phyloP scores from a whole-genome alignment of 92 coral and sea anemone species.

The Muricea muricata region DNA sequence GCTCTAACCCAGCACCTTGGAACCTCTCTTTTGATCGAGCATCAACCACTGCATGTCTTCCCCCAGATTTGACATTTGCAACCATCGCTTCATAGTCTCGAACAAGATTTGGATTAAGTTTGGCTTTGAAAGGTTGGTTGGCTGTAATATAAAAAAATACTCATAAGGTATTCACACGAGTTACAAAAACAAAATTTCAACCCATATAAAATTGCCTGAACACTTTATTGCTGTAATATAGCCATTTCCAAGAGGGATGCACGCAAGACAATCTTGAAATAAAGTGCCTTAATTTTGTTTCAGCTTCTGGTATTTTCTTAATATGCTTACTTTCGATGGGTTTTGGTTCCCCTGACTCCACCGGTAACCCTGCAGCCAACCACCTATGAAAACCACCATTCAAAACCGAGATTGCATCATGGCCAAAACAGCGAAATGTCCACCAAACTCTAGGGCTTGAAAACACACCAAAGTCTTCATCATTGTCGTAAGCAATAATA shows the following conservation, averaged over 20 bases:
- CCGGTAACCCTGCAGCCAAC: conserved; percentile 76
- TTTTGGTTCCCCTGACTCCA: conserved; percentile 65
- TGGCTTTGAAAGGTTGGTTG: conserved; percentile 73
- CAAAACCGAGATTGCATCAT: conserved; percentile 83
- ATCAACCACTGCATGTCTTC: conserved; percentile 68
- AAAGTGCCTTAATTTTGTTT: too few relatives aligned
- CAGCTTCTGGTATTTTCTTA: too few relatives aligned
- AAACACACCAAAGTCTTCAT: conserved; percentile 76
- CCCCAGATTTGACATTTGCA: conserved; percentile 67
- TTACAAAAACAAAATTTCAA: too few relatives aligned
- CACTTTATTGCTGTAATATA: too few relatives aligned
- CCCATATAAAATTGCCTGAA: too few relatives aligned
- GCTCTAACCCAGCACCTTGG: conserved; percentile 78
- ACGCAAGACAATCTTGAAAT: too few relatives aligned
- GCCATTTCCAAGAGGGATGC: too few relatives aligned
- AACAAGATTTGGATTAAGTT: conserved; percentile 69
- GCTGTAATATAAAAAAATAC: conserved; percentile 11
- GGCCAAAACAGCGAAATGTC: conserved; percentile 93
- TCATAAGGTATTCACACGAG: background rate
- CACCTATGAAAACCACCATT: conserved; percentile 92
- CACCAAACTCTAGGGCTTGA: conserved; percentile 98
- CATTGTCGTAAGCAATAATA: conserved; percentile 87
- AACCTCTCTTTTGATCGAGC: conserved; percentile 85
- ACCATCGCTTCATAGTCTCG: conserved; percentile 80
- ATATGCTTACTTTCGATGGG: conserved; percentile 49